Conservation (phyloP, 1,140 invertebrate species). For the Akabosia matsudoensis region DNA sequence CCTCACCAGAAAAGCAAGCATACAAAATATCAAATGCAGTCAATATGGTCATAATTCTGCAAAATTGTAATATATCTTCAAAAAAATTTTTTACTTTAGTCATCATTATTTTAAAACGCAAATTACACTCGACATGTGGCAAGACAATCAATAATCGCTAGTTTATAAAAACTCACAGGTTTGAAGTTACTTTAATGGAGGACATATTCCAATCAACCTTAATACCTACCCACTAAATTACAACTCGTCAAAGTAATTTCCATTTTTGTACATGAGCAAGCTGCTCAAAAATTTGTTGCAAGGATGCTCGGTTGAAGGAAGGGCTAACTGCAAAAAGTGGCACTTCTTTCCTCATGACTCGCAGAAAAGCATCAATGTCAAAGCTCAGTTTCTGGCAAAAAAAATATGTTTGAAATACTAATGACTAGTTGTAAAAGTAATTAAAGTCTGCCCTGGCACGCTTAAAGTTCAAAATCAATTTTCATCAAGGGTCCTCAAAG, state of each 20-base stretch:
- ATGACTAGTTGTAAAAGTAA: neutral
- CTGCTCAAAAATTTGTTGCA: neutral
- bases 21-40: neutral
- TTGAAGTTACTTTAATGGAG: neutral
- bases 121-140: constrained; percentile 4
- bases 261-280: neutral
- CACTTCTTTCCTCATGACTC: neutral
- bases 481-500: neutral
- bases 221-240: neutral
- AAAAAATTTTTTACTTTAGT: neutral
- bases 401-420: neutral
- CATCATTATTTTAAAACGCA: neutral
- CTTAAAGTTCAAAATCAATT: neutral
- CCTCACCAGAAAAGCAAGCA: neutral
- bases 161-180: neutral
- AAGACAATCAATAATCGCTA: neutral
- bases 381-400: neutral
- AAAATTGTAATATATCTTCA: neutral
- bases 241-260: neutral
- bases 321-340: neutral
- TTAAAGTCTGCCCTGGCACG: neutral
- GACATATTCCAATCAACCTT: neutral
- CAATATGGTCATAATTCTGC: neutral
- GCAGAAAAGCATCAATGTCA: neutral
- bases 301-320: neutral